These are phyloP conservation scores for Phragmatobia fuliginosa DNA, from an alignment of 2,888 invertebrate genomes.

Conservation along the genomic window DNA sequence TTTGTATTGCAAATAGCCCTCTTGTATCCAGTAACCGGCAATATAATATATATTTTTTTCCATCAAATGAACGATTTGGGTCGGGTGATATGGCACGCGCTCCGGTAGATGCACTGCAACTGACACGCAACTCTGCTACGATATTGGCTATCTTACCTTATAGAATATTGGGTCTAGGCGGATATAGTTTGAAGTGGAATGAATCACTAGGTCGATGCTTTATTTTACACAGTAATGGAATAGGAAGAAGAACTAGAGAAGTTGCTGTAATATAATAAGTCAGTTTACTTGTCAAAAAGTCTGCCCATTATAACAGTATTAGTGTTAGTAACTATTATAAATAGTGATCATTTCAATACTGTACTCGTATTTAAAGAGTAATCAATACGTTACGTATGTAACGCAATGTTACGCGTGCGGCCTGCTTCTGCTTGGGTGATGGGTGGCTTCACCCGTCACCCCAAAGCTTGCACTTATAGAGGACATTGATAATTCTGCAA, in stretches of 20 bases:
- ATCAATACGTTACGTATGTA: too few species aligned
- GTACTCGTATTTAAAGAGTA: too few species aligned
- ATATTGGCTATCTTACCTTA: conserved; percentile 43
- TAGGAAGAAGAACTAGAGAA: neutral
- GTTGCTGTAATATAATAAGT: neutral
- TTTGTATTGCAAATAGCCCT: conserved; percentile 27
- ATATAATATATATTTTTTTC: conserved; percentile 54
- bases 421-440: too few species aligned
- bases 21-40: conserved; percentile 35
- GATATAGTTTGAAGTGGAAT: conserved; percentile 18
- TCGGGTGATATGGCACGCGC: conserved; percentile 60
- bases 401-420: too few species aligned
- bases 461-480: too few species aligned
- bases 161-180: conserved; percentile 31
- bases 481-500: too few species aligned
- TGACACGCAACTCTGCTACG: conserved; percentile 59
- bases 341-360: too few species aligned
- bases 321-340: neutral
- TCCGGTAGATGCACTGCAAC: conserved; percentile 58
- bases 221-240: neutral
- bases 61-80: conserved; percentile 54
- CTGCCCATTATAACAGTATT: neutral
- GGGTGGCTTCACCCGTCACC: too few species aligned
- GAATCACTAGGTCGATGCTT: neutral
- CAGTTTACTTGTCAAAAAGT: neutral